These are phyloP conservation scores for Cremastobaeus sp. DNA, from an alignment of 2,888 invertebrate genomes.

Conservation along the genomic window DNA sequence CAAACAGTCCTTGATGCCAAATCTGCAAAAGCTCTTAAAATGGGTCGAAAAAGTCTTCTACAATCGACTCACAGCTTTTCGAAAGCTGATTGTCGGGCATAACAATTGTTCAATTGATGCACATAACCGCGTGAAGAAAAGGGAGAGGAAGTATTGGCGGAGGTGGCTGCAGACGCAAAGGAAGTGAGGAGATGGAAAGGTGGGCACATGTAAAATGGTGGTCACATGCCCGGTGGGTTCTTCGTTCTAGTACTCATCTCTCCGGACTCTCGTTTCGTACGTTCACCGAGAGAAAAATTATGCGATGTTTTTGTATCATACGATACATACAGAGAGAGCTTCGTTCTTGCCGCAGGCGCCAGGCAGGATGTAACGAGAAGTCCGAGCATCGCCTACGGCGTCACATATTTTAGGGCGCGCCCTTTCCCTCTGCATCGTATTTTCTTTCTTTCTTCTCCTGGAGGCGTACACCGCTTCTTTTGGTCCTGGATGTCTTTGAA, in stretches of 20 bases:
- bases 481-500: constrained; percentile 75
- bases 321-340: constrained; percentile 70
- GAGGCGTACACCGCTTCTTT: constrained; percentile 64
- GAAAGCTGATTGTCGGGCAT: too few relatives aligned
- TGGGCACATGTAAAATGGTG: constrained; percentile 69
- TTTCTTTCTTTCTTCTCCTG: constrained; percentile 54
- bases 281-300: constrained; percentile 72
- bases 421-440: constrained; percentile 61
- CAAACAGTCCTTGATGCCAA: too few relatives aligned
- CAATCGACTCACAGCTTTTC: too few relatives aligned
- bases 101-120: too few relatives aligned
- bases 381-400: constrained; percentile 74
- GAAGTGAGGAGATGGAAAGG: constrained; percentile 57
- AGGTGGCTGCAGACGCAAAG: constrained; percentile 78
- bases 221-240: constrained; percentile 68
- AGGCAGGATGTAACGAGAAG: constrained; percentile 76
- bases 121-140: constrained; percentile 64
- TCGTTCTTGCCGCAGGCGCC: constrained; percentile 68
- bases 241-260: constrained; percentile 53
- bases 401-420: constrained; percentile 77
- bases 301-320: constrained; percentile 77
- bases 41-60: too few relatives aligned
- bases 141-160: constrained; percentile 74
- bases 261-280: constrained; percentile 59
- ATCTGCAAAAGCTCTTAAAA: too few relatives aligned